These are phyloP conservation scores for Sphaerophoria taeniata DNA, from an alignment of 2,888 invertebrate species.

Conservation along the genomic window DNA sequence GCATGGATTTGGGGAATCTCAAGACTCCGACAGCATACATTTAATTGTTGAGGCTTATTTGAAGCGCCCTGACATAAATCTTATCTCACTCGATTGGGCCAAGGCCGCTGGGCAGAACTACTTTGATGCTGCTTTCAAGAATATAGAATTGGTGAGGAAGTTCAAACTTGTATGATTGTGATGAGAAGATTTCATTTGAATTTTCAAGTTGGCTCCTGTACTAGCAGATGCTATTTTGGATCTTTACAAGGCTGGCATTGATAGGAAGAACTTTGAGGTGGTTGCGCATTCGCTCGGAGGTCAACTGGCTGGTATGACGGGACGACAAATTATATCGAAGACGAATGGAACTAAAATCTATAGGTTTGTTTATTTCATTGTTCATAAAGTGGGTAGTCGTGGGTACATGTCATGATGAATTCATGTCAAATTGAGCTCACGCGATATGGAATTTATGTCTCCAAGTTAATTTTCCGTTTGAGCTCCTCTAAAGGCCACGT, in stretches of 20 bases:
- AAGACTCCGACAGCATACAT: conserved; percentile 84
- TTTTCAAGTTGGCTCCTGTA: conserved; percentile 31
- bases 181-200: background rate
- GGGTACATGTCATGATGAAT: too few species aligned
- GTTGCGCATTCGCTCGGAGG: conserved; percentile 61
- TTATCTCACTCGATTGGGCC: conserved; percentile 75
- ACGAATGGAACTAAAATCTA: conserved; percentile 40
- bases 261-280: conserved; percentile 32
- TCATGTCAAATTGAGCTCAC: too few species aligned
- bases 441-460: too few species aligned
- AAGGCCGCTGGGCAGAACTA: conserved; percentile 55
- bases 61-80: conserved; percentile 71
- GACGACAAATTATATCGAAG: conserved; percentile 37
- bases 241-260: conserved; percentile 36
- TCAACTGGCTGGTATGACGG: conserved; percentile 56
- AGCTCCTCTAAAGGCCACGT: too few species aligned
- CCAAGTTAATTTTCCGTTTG: too few species aligned
- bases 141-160: conserved; percentile 35
- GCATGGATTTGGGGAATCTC: conserved; percentile 84
- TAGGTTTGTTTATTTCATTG: conserved; percentile 23
- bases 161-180: background rate
- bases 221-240: conserved; percentile 33
- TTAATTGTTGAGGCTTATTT: conserved; percentile 75
- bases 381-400: background rate
- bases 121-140: conserved; percentile 35